Evolutionary conservation across 2,888 invertebrate species (phyloP), one percentile per base, ranked within the genome.

Genomic region (Eupithecia subfuscata): DNA sequence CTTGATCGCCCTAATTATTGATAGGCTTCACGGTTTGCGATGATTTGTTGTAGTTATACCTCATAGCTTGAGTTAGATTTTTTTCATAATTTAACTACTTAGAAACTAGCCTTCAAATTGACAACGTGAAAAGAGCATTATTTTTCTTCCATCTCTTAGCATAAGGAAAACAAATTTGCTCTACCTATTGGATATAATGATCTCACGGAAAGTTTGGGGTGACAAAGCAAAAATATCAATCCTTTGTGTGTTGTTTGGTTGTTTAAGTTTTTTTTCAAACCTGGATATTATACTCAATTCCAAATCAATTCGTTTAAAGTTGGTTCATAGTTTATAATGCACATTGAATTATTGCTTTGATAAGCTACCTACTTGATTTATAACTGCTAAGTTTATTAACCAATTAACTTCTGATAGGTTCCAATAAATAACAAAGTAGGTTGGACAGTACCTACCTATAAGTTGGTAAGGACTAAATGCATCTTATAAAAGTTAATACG

Each of bases 1-100:
- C 70, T 75, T 75, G 71, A 69, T 71, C n/a, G 45, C 68, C 40
- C 7, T 43, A 43, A 25, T 22, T 5, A 43, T 67, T 68, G 43
- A 40, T 68, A 45, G 68, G 25, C 40, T 68, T 68, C 68, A 25
- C 16, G 43, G 68, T n/a, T 34, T 40, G 64, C 65, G 40, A 30
- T 67, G 40, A 11, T 18, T 25, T 11, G 0, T 12, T 6, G 60
- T 56, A 22, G n/a, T n/a, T n/a, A 22, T 12, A 60, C 22, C 22
- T 11, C 22, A 56, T 12, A 56, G 9, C 56, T 60, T 12, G 25
- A 60, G 14, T 60, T 60, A 25, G 22, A 9, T 9, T 56, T 52
- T 30, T 56, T 56, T 56, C 22, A 12, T 56, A 22, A 25, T 56
- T 56, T 22, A 22, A 0, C 11, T 56, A 22, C 12, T 25, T 56